Evolutionary conservation across 2,113 vertebrate species (phyloP), one percentile per base, ranked within the genome.

Genomic region (Hydropotes inermis): DNA sequence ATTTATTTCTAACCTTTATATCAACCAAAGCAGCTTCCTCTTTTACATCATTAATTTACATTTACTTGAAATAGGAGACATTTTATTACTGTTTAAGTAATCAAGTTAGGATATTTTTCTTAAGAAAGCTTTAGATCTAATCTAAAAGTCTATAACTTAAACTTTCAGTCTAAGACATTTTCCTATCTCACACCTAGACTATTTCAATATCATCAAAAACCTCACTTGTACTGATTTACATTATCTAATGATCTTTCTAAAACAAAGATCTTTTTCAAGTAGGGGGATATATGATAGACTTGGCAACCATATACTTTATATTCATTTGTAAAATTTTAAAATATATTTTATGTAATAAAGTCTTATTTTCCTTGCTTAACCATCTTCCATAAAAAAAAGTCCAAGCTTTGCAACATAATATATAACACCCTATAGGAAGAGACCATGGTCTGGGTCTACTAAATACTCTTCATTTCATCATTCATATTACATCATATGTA

Each of bases 1-100:
- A 98, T 97, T 78, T 93, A 98, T 97, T 89, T 98, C 54, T 98
- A 98, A 98, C 98, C 98, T 98, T 98, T 98, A 55, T 93, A 95
- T 95, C 89, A 98, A 97, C 96, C 97, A 97, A 98, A 97, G 83
- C 97, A 98, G 87, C 87, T 92, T 96, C 84, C 36, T 97, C 33
- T 98, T 94, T 98, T 96, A 98, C 96, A 98, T 98, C 94, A 98
- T 92, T 89, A 83, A 97, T 97, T 98, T 98, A 94, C 84, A 98
- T 97, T 95, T 95, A 76, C 96, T 96, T 98, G 83, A 97, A 95
- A n/a, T 55, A 83, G 33, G 57, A 89, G 93, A 91, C 23, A 96
- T 93, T 97, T 98, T 97, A 90, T 98, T 87, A 97, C 45, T 52
- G 87, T 6, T 70, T 93, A n/a, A 93, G 14, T 91, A 60, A 94